Base-by-base conservation (phyloP, 2,888 invertebrate species). In the Ellobium chinense region DNA sequence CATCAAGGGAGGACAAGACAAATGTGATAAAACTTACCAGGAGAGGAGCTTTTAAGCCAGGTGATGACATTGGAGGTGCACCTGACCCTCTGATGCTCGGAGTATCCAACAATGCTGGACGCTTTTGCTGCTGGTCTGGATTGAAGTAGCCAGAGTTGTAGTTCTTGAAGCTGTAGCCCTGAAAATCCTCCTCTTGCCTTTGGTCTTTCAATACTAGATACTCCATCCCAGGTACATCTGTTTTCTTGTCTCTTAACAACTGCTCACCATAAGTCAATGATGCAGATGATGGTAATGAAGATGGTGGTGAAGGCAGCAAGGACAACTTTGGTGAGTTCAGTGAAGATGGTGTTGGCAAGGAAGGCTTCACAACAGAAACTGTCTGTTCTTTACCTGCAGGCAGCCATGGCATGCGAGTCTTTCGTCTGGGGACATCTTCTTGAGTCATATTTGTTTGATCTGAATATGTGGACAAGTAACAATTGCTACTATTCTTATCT, bases 21-120 rank as follows among this genome's bases (percentile, higher is more conserved):
- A n/a, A n/a, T n/a, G n/a, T 46, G 46, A 4, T 60, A 9, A 60
- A 65, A 27, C 46, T 46, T 68, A 68, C 68, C 68, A 68, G 37
- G 3, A 68, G n/a, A 39, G 68, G 24, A 24, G 34, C 46, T 39
- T 68, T 68, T n/a, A 14, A 37, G 9, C n/a, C 21, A 37, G 24
- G 46, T 46, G 29, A 46, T 1, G n/a, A 24, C 37, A 24, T 68
- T n/a, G n/a, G 27, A 46, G 46, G 14, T 7, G 24, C n/a, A 12
- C 39, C 37, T 4, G 73, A 70, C n/a, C 56, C 70, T 31, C 70
- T 70, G 1, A 31, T 36, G 12, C n/a, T 24, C 12, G 73, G 73
- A 2, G 62, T 73, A 24, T 31, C 21, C 18, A 73, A 46, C 14
- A 73, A 21, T 36, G 73, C 37, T 27, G 73, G 39, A 37, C 62